Percentiles rank a stretch among this genome's conserved stretches.
These are phyloP conservation scores for Capromys pilorides DNA, from an alignment of 2,797 vertebrate species.

Conservation along the genomic window DNA sequence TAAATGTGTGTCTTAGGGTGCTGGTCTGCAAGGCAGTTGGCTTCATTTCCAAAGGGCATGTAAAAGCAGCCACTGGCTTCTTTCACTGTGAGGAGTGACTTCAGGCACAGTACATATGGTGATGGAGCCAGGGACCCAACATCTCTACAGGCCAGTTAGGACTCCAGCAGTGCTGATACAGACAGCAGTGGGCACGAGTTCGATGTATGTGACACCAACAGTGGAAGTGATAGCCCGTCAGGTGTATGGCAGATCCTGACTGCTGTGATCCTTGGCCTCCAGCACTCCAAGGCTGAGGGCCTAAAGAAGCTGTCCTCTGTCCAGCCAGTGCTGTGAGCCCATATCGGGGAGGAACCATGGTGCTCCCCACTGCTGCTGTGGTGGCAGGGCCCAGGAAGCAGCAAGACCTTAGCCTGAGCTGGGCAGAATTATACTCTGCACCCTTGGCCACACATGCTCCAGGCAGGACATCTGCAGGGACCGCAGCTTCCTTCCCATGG, in stretches of 20 bases:
- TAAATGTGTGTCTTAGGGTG: not conserved
- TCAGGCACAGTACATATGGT: not conserved
- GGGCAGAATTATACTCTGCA: not conserved
- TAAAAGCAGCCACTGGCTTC: not conserved
- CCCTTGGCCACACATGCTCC: not conserved
- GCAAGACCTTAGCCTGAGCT: not conserved
- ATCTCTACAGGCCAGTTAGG: not conserved
- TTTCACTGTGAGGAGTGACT: not conserved
- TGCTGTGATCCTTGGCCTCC: not conserved
- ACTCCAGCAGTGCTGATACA: not conserved
- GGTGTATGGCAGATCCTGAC: not conserved
- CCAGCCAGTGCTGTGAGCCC: too few species aligned
- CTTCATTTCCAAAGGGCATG: not conserved
- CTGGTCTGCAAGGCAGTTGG: not conserved
- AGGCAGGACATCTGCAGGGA: too few species aligned
- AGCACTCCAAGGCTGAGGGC: too few species aligned
- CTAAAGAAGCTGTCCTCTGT: not conserved
- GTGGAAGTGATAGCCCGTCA: not conserved
- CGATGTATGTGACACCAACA: not conserved
- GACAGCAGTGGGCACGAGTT: not conserved
- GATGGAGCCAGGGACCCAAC: not conserved
- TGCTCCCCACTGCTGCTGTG: too few species aligned
- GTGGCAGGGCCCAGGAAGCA: not conserved
- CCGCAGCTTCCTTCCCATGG: not conserved
- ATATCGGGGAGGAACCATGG: not conserved